phyloP scores from a whole-genome alignment of 1,140 invertebrate species.

The Nephila pilipes region DNA sequence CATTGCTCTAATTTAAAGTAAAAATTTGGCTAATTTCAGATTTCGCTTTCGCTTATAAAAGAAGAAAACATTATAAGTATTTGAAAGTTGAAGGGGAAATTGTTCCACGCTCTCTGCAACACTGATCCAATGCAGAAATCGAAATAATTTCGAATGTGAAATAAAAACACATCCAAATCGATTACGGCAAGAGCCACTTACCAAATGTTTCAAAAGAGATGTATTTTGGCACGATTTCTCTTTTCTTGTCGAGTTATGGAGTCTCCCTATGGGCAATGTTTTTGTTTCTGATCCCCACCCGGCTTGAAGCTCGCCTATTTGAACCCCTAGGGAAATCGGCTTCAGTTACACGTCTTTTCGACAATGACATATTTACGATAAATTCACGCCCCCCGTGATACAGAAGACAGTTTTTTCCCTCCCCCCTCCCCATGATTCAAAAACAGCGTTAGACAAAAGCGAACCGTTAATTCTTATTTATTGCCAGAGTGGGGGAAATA shows the following conservation, averaged over 20 bases:
- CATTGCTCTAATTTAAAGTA: not conserved
- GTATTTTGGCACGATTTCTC: constrained; percentile 31
- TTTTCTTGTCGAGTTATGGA: constrained; percentile 12
- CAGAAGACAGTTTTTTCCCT: not conserved
- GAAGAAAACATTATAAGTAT: not conserved
- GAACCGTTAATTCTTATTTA: constrained; percentile 63
- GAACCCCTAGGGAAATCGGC: constrained; percentile 33
- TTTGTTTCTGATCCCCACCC: constrained; percentile 42
- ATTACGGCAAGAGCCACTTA: constrained; percentile 4
- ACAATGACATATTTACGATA: constrained; percentile 48
- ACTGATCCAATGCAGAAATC: not conserved
- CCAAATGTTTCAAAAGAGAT: not conserved
- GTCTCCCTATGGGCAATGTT: not conserved
- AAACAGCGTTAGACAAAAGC: constrained; percentile 27
- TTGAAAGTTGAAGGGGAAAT: not conserved
- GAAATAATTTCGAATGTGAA: not conserved
- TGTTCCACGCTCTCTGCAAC: not conserved
- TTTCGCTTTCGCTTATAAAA: not conserved
- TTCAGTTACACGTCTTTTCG: constrained; percentile 39
- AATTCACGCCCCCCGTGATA: not conserved
- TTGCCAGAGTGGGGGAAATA: constrained; percentile 26
- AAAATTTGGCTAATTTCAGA: not conserved
- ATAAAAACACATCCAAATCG: not conserved
- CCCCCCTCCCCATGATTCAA: not conserved
- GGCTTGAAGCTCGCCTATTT: constrained; percentile 6